These are phyloP conservation scores for Pyrgus malvae DNA, from an alignment of 2,888 invertebrate species.

Conservation along the genomic window DNA sequence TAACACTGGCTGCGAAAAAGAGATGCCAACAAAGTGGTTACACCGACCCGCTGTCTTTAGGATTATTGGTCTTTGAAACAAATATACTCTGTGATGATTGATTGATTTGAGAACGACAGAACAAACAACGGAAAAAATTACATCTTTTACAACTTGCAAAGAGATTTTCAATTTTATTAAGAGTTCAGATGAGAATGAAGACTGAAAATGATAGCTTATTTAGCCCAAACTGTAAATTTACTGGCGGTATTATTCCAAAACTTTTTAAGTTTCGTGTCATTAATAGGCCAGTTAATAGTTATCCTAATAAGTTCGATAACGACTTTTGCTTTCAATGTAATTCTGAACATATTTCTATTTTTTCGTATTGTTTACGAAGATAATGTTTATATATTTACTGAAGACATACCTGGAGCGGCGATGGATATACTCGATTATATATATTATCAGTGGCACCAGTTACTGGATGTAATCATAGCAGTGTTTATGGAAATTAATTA, in stretches of 20 bases:
- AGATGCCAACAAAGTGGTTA: no score
- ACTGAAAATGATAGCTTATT: constrained; percentile 60
- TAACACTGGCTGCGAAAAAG: no score
- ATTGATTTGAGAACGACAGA: no score
- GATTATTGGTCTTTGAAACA: no score
- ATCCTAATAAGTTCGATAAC: constrained; percentile 46
- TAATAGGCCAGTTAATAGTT: constrained; percentile 64
- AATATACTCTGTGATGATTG: no score
- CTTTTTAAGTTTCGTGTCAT: constrained; percentile 54
- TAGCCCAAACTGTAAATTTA: constrained; percentile 59
- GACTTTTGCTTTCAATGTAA: constrained; percentile 41
- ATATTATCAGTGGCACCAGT: constrained; percentile 28
- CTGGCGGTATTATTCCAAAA: constrained; percentile 54
- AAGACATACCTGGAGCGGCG: constrained; percentile 56
- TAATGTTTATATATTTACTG: constrained; percentile 60
- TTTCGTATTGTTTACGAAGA: constrained; percentile 73
- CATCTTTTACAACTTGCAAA: no score
- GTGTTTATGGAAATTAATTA: constrained; percentile 40
- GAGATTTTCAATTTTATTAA: no score
- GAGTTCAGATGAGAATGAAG: constrained; percentile 25
- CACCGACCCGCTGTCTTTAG: no score
- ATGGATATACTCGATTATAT: constrained; percentile 32
- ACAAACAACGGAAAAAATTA: no score
- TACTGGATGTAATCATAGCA: constrained; percentile 44
- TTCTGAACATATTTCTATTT: constrained; percentile 50